Evolutionary conservation across 2,797 vertebrate genomes (phyloP), one percentile per base, ranked within the genome.

Genomic region (Rhynchotus rufescens): DNA sequence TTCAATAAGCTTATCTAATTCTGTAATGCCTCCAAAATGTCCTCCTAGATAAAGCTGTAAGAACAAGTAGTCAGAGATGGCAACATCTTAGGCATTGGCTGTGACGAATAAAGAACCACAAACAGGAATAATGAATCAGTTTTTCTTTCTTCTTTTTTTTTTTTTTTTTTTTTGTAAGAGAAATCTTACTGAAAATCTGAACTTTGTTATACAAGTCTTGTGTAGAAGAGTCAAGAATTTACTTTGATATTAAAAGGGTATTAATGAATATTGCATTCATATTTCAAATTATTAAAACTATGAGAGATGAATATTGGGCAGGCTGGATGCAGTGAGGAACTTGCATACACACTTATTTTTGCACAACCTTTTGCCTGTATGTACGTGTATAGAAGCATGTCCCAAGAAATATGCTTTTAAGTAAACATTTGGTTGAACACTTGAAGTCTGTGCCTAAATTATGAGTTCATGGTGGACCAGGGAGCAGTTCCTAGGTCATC

Each of bases 341-440:
- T 40, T 71, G 42, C 30, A 42, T 20, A 12, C 6, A 0, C 30
- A 9, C n/a, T 21, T 20, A 22, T 13, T 9, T 28, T 36, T 42
- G 19, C 6, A 8, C 9, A 9, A 13, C 16, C 13, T 69, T 88
- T 64, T 68, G 32, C 30, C 3, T 34, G 8, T 13, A 9, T 0
- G 0, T 13, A 9, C 0, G 0, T n/a, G 2, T 36, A 34, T 54
- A 21, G 67, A 59, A 72, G n/a, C 14, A 19, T n/a, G n/a, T 44
- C 42, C 42, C 42, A 44, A 17, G 15, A 44, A 44, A 44, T 21
- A 16, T 3, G 21, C 22, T 28, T 65, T 15, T 26, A 51, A 72
- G 16, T 26, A 45, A 21, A 52, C 52, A 52, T 23, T 76, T 51
- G 21, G 26, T 65, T 57, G 44, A 69, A 72, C 32, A 38, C 9